Conservation (phyloP, 2,113 vertebrate genomes). For the Elephantulus edwardii region DNA sequence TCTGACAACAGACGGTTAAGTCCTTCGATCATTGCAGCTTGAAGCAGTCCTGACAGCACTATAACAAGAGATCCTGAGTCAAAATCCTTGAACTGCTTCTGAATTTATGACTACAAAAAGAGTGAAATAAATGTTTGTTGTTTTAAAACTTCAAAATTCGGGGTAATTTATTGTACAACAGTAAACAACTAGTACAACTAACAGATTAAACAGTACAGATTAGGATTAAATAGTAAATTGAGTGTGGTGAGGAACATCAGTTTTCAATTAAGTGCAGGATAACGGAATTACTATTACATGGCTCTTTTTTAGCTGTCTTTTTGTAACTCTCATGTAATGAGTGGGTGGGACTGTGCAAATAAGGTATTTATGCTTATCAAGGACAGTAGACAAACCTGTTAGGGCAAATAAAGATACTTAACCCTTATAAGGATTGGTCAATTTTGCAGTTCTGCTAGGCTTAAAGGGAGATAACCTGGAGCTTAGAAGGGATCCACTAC, state of each 20-base stretch:
- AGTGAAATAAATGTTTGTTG: not conserved
- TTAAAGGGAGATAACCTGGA: not conserved
- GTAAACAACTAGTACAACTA: not conserved
- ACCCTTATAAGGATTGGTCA: not conserved
- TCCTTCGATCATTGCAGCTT: not conserved
- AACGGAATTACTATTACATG: not conserved
- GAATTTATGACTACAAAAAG: not conserved
- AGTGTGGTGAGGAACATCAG: no score
- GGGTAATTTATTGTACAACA: not conserved
- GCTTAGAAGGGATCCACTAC: not conserved
- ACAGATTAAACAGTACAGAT: not conserved
- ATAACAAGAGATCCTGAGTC: not conserved
- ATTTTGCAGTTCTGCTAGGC: no score
- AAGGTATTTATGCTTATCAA: no score
- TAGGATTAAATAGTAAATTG: not conserved
- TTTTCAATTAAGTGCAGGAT: not conserved
- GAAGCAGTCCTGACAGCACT: not conserved
- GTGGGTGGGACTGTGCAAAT: not conserved
- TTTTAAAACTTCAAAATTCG: not conserved
- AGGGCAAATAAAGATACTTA: not conserved
- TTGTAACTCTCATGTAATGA: not conserved
- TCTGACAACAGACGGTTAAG: not conserved
- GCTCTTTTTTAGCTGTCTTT: not conserved
- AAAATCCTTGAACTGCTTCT: not conserved
- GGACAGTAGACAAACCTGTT: not conserved